Conservation (phyloP, 2,797 vertebrate genomes). For the Crocidura indochinensis region DNA sequence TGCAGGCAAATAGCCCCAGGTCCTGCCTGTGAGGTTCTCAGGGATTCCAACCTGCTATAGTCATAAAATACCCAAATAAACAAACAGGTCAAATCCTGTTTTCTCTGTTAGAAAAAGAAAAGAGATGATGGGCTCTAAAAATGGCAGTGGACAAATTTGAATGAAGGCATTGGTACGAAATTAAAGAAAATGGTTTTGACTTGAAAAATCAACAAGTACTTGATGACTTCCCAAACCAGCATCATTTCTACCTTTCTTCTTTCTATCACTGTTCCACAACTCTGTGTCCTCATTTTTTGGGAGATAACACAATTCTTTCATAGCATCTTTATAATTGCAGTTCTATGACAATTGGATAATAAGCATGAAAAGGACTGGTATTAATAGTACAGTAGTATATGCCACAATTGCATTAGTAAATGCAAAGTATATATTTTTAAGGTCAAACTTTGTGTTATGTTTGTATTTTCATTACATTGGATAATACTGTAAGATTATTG, state of each 20-base stretch:
- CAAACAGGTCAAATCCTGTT: background rate
- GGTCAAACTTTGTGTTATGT: conserved; percentile 90
- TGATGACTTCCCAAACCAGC: conserved; percentile 82
- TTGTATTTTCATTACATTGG: conserved; percentile 92
- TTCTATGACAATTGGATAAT: conserved; percentile 76
- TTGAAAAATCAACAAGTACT: conserved; percentile 83
- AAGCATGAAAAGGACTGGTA: conserved; percentile 78
- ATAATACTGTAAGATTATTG: conserved; percentile 94
- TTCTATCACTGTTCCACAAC: conserved; percentile 67
- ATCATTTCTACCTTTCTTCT: conserved; percentile 59
- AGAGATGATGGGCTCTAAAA: background rate
- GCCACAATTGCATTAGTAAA: conserved; percentile 91
- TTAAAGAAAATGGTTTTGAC: conserved; percentile 89
- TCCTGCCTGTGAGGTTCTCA: background rate
- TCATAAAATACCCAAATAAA: background rate
- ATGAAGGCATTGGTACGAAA: conserved; percentile 89
- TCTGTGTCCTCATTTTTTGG: conserved; percentile 59
- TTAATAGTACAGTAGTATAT: conserved; percentile 89
- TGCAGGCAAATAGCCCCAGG: background rate
- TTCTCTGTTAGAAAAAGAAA: conserved; percentile 38
- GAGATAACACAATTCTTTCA: conserved; percentile 77
- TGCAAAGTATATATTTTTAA: conserved; percentile 92
- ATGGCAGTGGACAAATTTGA: conserved; percentile 85
- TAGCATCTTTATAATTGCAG: conserved; percentile 82
- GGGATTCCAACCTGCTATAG: background rate